Base-by-base conservation (phyloP, 2,888 invertebrate species). In the Aquatica leii region DNA sequence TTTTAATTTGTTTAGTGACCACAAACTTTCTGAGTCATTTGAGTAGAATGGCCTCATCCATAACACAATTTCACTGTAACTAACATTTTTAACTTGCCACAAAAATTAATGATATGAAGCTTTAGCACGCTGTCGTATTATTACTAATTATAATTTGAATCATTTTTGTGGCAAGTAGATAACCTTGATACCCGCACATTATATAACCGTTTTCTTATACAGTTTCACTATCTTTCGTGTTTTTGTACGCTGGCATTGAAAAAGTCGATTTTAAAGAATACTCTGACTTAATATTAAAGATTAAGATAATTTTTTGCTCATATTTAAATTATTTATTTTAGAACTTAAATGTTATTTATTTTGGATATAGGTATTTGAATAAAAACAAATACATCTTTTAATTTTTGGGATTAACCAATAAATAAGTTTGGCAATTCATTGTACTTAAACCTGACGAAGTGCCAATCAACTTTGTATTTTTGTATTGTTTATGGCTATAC, bases 401-500 rank as follows among this genome's bases (percentile, higher is more conserved):
- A n/a, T n/a, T n/a, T n/a, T n/a, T n/a, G n/a, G n/a, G n/a, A n/a
- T n/a, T n/a, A n/a, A 24, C 24, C 24, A 24, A 24, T 4, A 24
- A 24, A 24, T 4, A 24, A 24, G 24, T 24, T 24, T 2, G 24
- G 24, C 24, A 4, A 24, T 24, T 24, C 24, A 24, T 2, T 4
- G 24, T 24, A 15, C 43, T 43, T 43, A 2, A 12, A 43, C 4
- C 17, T 43, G 43, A 43, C 14, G 43, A 17, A 8, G 17, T 43
- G 50, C 18, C 49, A 49, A 18, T 50, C 41, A 46, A 40, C 18
- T 58, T 52, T 34, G 20, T 14, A 49, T 31, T 41, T 15, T 51
- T 51, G 34, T 35, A 41, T 50, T 41, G 52, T 31, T 8, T 41
- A 62, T 58, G 48, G 46, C 48, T 53, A 49, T 51, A 40, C 43